These are phyloP conservation scores for Drosophila micromelanica DNA, from an alignment of 1,140 invertebrate species.

Conservation along the genomic window DNA sequence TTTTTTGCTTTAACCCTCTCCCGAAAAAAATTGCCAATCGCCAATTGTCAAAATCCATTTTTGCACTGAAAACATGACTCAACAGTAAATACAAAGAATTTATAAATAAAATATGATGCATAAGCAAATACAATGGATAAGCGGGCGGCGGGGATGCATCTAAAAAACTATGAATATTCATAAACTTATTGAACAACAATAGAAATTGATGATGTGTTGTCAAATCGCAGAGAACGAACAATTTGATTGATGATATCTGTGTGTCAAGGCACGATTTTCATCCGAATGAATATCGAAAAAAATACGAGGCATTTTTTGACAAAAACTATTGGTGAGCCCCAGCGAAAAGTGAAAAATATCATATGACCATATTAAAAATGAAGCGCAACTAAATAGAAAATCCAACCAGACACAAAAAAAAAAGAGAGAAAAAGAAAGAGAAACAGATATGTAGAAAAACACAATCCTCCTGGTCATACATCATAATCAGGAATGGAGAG, in stretches of 20 bases:
- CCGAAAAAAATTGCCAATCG: conserved; percentile 22
- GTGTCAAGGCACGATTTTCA: conserved; percentile 7
- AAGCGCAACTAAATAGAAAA: conserved; percentile 52
- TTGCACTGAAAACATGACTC: conserved; percentile 63
- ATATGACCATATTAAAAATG: conserved; percentile 57
- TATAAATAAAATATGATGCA: conserved; percentile 67
- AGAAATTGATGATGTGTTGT: conserved; percentile 81
- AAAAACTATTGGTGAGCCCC: conserved; percentile 52
- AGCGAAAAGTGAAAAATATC: conserved; percentile 50
- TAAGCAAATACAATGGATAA: conserved; percentile 67
- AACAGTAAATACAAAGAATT: conserved; percentile 45
- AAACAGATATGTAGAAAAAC: conserved; percentile 3
- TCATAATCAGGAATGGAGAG: conserved; percentile 66
- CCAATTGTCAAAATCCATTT: conserved; percentile 30
- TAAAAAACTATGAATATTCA: conserved; percentile 80
- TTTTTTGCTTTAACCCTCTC: conserved; percentile 43
- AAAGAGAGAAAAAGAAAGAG: background rate
- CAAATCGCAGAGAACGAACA: conserved; percentile 57
- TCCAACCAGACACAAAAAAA: conserved; percentile 7
- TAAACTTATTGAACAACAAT: conserved; percentile 79
- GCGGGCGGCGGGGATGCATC: conserved; percentile 29
- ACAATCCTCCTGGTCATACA: conserved; percentile 58
- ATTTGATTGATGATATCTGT: conserved; percentile 65
- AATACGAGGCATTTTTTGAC: conserved; percentile 40
- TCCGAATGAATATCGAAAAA: conserved; percentile 46